Evolutionary conservation across 2,113 vertebrate species (phyloP), one percentile per base, ranked within the genome.

Genomic region (Cairina moschata): DNA sequence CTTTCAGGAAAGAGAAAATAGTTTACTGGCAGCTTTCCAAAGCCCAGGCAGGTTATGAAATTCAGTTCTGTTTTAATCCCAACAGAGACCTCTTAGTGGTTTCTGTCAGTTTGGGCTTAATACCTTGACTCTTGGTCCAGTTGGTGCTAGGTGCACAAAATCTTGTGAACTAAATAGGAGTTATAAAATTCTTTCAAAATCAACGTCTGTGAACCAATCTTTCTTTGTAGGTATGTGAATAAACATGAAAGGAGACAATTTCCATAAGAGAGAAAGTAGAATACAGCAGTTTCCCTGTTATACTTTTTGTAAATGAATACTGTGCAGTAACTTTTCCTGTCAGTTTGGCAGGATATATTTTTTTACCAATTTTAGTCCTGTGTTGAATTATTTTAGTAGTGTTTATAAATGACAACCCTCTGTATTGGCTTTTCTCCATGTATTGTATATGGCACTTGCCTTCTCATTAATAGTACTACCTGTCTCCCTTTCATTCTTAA

Each of bases 261-360:
- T 91, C 93, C 83, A 16, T 40, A 81, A 67, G n/a, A 83, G 20
- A 59, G 36, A 90, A 92, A 89, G 48, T 17, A 95, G 55, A 62
- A 94, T 81, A 1, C 11, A 54, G 32, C 48, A 48, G 29, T 88
- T 93, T 79, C 4, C 9, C 10, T 88, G 12, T 29, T 78, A 32
- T 60, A 52, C 9, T 83, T 83, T 88, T 44, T 36, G 23, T 26
- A 67, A 86, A 52, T 63, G 66, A 78, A 83, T 71, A 74, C 17
- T 0, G 1, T 80, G 18, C 31, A 48, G 26, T 76, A 92, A 87
- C 15, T 94, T 85, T 71, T 79, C 40, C 26, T 76, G 50, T 71
- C 72, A 89, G 21, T 77, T 86, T 90, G 94, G 60, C 89, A 94
- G 60, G 56, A 76, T 88, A 11, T 72, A 93, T 46, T 90, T 95